Percentiles rank a stretch among this genome's conserved stretches.
phyloP scores from a whole-genome alignment of 2,113 vertebrate species.

The Lagenorhynchus albirostris region DNA sequence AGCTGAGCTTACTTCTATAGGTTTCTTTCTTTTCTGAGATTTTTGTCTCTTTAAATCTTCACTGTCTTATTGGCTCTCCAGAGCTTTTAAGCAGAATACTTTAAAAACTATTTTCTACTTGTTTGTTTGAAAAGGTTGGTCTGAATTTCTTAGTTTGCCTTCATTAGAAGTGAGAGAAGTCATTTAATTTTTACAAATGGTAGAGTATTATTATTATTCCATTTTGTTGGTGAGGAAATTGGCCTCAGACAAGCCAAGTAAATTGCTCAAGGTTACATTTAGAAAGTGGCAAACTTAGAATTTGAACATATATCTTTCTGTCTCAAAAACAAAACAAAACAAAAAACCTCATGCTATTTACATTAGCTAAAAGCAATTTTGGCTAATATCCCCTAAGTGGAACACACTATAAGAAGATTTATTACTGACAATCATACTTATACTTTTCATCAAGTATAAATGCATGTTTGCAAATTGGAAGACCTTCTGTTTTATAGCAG shows the following conservation, averaged over 20 bases:
- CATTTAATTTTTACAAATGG: background rate
- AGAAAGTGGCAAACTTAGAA: background rate
- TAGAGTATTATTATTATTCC: background rate
- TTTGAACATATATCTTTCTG: background rate
- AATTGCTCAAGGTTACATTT: background rate
- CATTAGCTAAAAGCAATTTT: constrained; percentile 53
- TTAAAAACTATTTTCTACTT: background rate
- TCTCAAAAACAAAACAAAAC: background rate
- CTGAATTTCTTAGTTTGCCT: background rate
- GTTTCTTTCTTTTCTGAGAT: background rate
- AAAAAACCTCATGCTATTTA: background rate
- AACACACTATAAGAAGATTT: background rate
- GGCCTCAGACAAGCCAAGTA: background rate
- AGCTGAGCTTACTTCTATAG: background rate
- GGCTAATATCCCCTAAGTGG: background rate
- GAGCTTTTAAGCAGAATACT: background rate
- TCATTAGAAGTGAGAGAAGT: background rate
- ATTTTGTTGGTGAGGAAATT: background rate
- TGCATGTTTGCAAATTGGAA: background rate
- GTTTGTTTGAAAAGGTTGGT: background rate
- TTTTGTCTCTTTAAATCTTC: background rate
- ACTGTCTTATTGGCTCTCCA: background rate
- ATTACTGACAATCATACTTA: background rate
- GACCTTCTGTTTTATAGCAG: background rate
- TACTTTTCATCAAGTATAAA: constrained; percentile 3